Conservation (phyloP, 2,888 invertebrate genomes). For the Cheilosia pagana region DNA sequence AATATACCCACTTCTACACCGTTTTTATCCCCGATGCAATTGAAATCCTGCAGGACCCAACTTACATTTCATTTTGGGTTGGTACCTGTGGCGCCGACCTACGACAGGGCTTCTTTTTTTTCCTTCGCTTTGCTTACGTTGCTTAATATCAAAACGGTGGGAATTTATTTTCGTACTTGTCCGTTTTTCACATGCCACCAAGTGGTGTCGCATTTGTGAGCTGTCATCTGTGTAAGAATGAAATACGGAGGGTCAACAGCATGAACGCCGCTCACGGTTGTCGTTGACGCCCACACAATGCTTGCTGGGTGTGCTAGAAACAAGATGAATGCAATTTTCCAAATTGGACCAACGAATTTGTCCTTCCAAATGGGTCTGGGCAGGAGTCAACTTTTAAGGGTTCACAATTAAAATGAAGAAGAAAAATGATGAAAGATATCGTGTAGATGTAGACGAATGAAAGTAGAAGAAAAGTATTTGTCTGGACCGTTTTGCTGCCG, state of each 20-base stretch:
- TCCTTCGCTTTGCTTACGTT: slow-evolving; percentile 1
- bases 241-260: slow-evolving; percentile 27
- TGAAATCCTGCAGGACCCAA: slow-evolving; percentile 40
- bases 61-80: slow-evolving; percentile 29
- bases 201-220: slow-evolving; percentile 57
- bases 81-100: slow-evolving; percentile 18
- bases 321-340: slow-evolving; percentile 60
- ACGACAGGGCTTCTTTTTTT: slow-evolving; percentile 26
- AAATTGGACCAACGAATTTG: slow-evolving; percentile 27
- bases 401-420: slow-evolving; percentile 17
- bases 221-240: slow-evolving; percentile 55
- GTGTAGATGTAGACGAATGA: slow-evolving; percentile 10
- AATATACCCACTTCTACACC: slow-evolving; percentile 13
- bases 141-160: slow-evolving; percentile 66
- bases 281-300: not conserved
- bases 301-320: slow-evolving; percentile 2
- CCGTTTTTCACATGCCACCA: slow-evolving; percentile 41
- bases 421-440: slow-evolving; percentile 28
- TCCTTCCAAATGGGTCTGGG: not conserved
- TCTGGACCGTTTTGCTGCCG: too few relatives aligned
- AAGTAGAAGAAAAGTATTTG: not conserved
- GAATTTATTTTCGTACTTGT: slow-evolving; percentile 61
- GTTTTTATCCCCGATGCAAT: slow-evolving; percentile 8
- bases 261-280: too few relatives aligned
- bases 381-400: slow-evolving; percentile 18